phyloP scores from a whole-genome alignment of 2,113 vertebrate species.

The Muntiacus muntjak region DNA sequence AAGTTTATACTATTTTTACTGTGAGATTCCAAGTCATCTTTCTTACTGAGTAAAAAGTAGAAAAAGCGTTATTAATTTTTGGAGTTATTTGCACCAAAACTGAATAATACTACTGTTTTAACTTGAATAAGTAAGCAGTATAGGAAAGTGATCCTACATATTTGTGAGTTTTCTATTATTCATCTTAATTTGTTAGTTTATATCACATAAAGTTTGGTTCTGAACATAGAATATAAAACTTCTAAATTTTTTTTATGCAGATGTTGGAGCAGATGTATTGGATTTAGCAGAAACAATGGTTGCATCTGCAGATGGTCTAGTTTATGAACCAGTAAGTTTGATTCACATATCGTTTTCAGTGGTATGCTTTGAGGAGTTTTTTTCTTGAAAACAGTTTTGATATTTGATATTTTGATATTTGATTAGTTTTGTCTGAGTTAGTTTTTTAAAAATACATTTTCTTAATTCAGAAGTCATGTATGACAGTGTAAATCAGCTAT shows the following conservation, averaged over 20 bases:
- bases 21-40: neutral
- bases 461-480: neutral
- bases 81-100: neutral
- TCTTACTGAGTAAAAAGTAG: slow-evolving; percentile 4
- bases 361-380: neutral
- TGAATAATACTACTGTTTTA: neutral
- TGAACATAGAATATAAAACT: neutral
- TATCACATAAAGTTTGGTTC: neutral
- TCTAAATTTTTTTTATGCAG: slow-evolving; percentile 75
- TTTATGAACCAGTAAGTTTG: slow-evolving; percentile 93
- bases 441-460: neutral
- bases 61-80: neutral
- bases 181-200: neutral
- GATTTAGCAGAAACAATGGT: slow-evolving; percentile 99
- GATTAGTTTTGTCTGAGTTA: slow-evolving; percentile 16
- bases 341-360: slow-evolving; percentile 9
- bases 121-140: neutral
- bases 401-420: neutral
- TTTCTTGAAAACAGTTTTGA: neutral
- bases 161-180: neutral
- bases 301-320: slow-evolving; percentile 90
- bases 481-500: neutral
- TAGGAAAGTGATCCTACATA: neutral
- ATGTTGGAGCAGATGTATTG: slow-evolving; percentile 96
- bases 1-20: neutral